phyloP scores from a whole-genome alignment of 2,113 vertebrate genomes.

The Emydocephalus ijimae region DNA sequence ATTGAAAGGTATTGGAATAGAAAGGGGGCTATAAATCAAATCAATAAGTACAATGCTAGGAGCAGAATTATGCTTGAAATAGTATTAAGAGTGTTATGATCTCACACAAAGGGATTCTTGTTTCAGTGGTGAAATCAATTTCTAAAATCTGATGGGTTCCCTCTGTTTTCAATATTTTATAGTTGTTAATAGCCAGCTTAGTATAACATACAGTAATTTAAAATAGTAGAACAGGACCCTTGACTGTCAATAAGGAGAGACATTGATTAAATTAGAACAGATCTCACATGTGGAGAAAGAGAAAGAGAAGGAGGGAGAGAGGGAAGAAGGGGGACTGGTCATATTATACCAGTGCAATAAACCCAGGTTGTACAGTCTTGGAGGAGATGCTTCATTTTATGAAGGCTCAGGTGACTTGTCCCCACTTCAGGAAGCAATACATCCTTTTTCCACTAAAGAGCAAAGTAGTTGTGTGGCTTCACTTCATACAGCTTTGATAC shows the following conservation, averaged over 20 bases:
- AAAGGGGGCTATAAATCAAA: neutral
- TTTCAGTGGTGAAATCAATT: neutral
- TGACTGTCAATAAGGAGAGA: neutral
- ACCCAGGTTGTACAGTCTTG: neutral
- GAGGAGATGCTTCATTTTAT: neutral
- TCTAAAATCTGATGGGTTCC: neutral
- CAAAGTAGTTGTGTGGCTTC: neutral
- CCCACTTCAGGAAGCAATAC: neutral
- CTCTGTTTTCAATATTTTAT: neutral
- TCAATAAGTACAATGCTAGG: neutral
- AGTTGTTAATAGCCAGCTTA: neutral
- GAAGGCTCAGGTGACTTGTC: neutral
- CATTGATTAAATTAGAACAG: neutral
- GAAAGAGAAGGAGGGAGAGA: neutral
- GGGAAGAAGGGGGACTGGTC: neutral
- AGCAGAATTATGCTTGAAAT: neutral
- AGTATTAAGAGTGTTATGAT: neutral
- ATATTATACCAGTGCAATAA: neutral
- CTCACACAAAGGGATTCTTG: neutral
- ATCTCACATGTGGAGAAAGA: neutral
- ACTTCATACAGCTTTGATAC: neutral
- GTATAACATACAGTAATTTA: neutral
- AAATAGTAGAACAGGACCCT: neutral
- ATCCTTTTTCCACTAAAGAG: neutral
- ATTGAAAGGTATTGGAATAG: neutral